Evolutionary conservation across 2,113 vertebrate genomes (phyloP), one percentile per base, ranked within the genome.

Genomic region (Hepsetus odoe): DNA sequence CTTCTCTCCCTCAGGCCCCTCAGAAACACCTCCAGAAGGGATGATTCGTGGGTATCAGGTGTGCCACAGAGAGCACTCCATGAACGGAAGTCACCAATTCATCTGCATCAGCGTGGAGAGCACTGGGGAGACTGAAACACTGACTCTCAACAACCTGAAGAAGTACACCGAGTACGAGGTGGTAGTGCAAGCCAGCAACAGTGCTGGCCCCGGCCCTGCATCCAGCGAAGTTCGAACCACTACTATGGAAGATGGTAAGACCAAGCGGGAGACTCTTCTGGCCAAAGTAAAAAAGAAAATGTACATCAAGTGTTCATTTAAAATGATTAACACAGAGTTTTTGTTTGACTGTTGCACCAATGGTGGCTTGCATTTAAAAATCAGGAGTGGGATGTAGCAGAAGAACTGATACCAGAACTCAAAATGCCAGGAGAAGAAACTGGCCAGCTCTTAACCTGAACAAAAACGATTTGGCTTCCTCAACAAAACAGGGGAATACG

Each of bases 111-210:
- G 94, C 11, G 93, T 98, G 14, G 98, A 99, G 89, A 97, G 96
- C 71, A 98, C 97, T 0, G 96, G 98, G 0, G 98, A 98, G 87
- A 96, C 95, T 0, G 98, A 99, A 81, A 91, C 93, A 18, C 95
- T 98, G 69, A 96, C 94, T 0, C 93, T 99, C 88, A 96, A 98
- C 85, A 98, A 98, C 88, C 93, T 99, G 49, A 97, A 95, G 83
- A 99, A 99, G 87, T 99, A 98, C 91, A 97, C 97, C 0, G 96
- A 98, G 88, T 99, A 99, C 20, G 97, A 97, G 61, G 96, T 99
- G 62, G 97, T 99, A 88, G 98, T 98, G 22, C 98, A 99, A 85
- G 98, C 98, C 79, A 96, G 95, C 77, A 99, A 99, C 92, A 92
- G 95, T 1, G 98, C 98, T 0, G 98, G 98, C 51, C 98, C 96